A percentile compares a stretch with the other conserved stretches of the same genome.
Conservation (phyloP, 1,140 invertebrate species). For the Drosophila sulfurigaster region DNA sequence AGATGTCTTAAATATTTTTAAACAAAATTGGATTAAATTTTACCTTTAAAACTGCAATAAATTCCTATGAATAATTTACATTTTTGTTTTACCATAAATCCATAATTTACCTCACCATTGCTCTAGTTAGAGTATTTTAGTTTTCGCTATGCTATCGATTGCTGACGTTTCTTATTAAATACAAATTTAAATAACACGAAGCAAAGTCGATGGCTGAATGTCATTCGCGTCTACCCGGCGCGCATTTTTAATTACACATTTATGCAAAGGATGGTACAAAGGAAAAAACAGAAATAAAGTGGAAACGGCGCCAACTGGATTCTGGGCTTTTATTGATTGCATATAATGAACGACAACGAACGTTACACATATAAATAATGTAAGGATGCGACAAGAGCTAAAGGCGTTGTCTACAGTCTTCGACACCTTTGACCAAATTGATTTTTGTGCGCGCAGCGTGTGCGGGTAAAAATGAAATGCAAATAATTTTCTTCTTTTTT, state of each 20-base stretch:
- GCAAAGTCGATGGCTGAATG: slow-evolving; percentile 21
- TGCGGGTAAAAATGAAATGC: slow-evolving; percentile 56
- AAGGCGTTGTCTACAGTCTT: slow-evolving; percentile 45
- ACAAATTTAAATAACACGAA: slow-evolving; percentile 65
- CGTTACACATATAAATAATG: neutral
- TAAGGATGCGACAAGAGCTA: neutral
- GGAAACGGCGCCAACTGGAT: slow-evolving; percentile 32
- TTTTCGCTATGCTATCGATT: neutral
- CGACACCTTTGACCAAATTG: slow-evolving; percentile 76
- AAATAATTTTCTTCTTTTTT: slow-evolving; percentile 44
- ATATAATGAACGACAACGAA: slow-evolving; percentile 39
- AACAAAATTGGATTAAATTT: too few relatives aligned
- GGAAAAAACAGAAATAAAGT: slow-evolving; percentile 10
- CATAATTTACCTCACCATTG: too few relatives aligned
- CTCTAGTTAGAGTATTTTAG: neutral
- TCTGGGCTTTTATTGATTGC: slow-evolving; percentile 17
- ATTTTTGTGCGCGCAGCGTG: slow-evolving; percentile 45
- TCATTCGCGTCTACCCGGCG: slow-evolving; percentile 25
- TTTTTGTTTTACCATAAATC: too few relatives aligned
- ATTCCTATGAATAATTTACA: too few relatives aligned
- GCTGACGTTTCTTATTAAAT: slow-evolving; percentile 46
- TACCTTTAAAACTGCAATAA: too few relatives aligned
- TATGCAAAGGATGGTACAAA: slow-evolving; percentile 50
- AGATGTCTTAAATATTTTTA: too few relatives aligned
- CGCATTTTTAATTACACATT: slow-evolving; percentile 77